Evolutionary conservation across 2,888 invertebrate genomes (phyloP), one percentile per base, ranked within the genome.

Genomic region (Kryphioiulus occultus): DNA sequence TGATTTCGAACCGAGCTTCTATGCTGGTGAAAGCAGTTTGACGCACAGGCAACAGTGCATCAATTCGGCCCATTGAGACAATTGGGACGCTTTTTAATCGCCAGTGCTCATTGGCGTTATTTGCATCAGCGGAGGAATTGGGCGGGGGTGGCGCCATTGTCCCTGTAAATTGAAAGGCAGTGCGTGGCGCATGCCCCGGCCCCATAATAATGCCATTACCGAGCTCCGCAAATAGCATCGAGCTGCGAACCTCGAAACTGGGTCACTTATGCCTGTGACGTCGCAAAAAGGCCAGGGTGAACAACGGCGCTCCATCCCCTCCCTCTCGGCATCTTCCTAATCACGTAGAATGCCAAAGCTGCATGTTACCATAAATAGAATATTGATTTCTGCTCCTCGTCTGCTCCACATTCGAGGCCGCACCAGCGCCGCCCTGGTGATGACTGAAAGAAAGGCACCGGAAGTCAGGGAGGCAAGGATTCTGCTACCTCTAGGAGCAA

Each of bases 301-400:
- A 42, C 22, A 42, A 85, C 85, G 85, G 39, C 39, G 68, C 86
- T 47, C 47, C 86, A n/a, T 2, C 86, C 0, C 42, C 47, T 39
- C 47, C 47, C 47, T 15, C 22, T 86, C 47, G 39, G 32, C 86
- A 86, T 86, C 86, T 53, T 53, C 53, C 86, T 53, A 47, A 86
- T 47, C 44, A 47, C 44, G 44, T 32, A 86, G 78, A 87, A 87
- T 87, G 87, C 87, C 87, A 87, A 87, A 87, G 87, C 68, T 87
- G 32, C 87, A 42, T 87, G 87, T 87, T 87, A 87, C 87, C 59
- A 87, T 83, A 87, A 87, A 87, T 87, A 87, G 87, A 87, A 32
- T 87, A 87, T 87, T 68, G 87, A 87, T 87, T 87, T 87, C 39
- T 87, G 35, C 17, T 68, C 17, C 26, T 9, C 15, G 32, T 26